Evolutionary conservation across 2,888 invertebrate species (phyloP).

Genomic region (Aphidius colemani): DNA sequence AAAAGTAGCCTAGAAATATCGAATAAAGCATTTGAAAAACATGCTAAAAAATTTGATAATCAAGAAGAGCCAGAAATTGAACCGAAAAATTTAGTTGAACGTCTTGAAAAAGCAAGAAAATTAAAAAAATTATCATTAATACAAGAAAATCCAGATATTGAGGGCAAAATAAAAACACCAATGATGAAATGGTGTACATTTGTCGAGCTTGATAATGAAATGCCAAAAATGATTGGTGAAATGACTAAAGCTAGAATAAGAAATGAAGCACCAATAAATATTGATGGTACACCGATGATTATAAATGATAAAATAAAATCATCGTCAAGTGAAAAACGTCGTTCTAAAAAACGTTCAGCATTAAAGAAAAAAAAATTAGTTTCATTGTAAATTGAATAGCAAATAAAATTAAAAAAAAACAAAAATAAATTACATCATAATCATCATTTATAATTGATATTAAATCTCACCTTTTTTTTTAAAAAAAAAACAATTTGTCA

Average conservation of each 20-base stretch:
- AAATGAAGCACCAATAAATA: constrained; percentile 21
- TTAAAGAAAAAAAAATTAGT: constrained; percentile 35
- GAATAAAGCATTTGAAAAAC: constrained; percentile 49
- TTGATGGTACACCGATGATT: constrained; percentile 30
- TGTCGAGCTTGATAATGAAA: constrained; percentile 37
- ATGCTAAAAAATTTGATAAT: constrained; percentile 54
- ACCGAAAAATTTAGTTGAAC: constrained; percentile 40
- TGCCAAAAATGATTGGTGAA: constrained; percentile 28
- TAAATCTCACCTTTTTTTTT: neutral
- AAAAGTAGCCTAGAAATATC: constrained; percentile 51
- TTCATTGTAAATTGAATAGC: constrained; percentile 2
- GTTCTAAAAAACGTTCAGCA: constrained; percentile 42
- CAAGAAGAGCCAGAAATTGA: constrained; percentile 37
- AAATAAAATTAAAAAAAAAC: neutral
- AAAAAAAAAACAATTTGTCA: neutral
- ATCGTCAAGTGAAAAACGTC: constrained; percentile 27
- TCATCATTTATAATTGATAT: no score
- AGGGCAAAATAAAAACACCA: constrained; percentile 29
- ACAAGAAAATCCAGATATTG: constrained; percentile 29
- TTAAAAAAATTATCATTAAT: constrained; percentile 35
- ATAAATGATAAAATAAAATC: constrained; percentile 30
- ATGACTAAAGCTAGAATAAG: constrained; percentile 16
- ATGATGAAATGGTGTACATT: constrained; percentile 46
- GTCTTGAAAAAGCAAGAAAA: constrained; percentile 44
- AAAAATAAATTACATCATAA: neutral